Evolutionary conservation across 2,113 vertebrate species (phyloP).

Genomic region (Merops nubicus): DNA sequence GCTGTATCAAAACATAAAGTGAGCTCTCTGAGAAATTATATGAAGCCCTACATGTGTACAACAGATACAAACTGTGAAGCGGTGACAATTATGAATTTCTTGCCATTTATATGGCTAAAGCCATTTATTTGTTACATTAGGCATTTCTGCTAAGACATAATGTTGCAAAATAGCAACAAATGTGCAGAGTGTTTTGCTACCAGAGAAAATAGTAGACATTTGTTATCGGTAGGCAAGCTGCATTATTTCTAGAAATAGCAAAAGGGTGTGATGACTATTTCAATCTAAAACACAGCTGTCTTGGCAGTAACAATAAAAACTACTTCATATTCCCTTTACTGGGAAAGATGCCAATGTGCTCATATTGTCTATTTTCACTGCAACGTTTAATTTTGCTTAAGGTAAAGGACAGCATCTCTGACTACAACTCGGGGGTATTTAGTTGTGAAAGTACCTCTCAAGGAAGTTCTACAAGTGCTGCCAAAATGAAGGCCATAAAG

Average conservation of each 20-base stretch:
- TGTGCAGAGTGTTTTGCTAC: not conserved
- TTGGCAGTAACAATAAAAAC: conserved; percentile 43
- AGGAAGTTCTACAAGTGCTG: conserved; percentile 61
- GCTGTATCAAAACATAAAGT: not conserved
- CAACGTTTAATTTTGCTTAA: conserved; percentile 65
- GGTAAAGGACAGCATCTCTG: conserved; percentile 41
- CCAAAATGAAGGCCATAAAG: conserved; percentile 66
- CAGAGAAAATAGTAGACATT: conserved; percentile 12
- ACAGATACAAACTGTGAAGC: not conserved
- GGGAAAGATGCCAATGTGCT: conserved; percentile 20
- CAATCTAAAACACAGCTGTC: conserved; percentile 38
- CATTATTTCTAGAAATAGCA: conserved; percentile 56
- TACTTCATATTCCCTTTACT: conserved; percentile 40
- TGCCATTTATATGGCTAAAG: not conserved
- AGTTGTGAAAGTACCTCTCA: conserved; percentile 47
- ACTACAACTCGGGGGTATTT: conserved; percentile 30
- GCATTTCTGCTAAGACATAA: not conserved
- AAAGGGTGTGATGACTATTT: conserved; percentile 35
- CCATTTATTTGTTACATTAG: not conserved
- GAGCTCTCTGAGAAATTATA: not conserved
- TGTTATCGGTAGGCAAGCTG: conserved; percentile 33
- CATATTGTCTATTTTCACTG: conserved; percentile 42
- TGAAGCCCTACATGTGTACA: not conserved
- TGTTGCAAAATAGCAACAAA: conserved; percentile 1
- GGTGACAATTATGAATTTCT: not conserved